phyloP scores from a whole-genome alignment of 1,140 invertebrate genomes.

The Megalopta genalis region DNA sequence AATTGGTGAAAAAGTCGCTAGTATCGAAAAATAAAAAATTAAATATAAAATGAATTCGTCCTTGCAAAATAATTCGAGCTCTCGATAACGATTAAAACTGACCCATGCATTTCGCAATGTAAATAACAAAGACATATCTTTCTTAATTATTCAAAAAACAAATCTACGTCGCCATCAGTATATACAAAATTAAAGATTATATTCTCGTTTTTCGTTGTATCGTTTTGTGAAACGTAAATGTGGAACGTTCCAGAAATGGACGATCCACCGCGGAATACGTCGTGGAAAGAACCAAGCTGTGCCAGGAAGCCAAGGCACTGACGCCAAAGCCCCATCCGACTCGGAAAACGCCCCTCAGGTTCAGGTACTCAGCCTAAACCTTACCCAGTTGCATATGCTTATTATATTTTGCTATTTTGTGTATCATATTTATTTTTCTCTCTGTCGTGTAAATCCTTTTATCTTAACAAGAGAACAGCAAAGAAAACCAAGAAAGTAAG shows the following conservation, averaged over 20 bases:
- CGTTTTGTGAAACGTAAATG: slow-evolving; percentile 72
- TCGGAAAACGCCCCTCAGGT: slow-evolving; percentile 79
- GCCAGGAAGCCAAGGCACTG: slow-evolving; percentile 79
- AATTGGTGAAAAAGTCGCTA: slow-evolving; percentile 19
- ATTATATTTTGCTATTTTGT: slow-evolving; percentile 60
- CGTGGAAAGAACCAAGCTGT: slow-evolving; percentile 85
- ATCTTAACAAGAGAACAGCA: slow-evolving; percentile 12
- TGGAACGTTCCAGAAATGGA: slow-evolving; percentile 87
- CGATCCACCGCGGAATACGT: slow-evolving; percentile 87
- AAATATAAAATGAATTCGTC: slow-evolving; percentile 15
- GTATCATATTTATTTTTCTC: slow-evolving; percentile 48
- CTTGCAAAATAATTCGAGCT: not conserved
- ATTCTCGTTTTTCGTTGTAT: slow-evolving; percentile 46
- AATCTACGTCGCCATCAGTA: not conserved
- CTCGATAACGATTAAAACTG: slow-evolving; percentile 3
- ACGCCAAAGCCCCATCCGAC: slow-evolving; percentile 78
- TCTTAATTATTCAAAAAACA: slow-evolving; percentile 9
- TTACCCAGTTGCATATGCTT: slow-evolving; percentile 69
- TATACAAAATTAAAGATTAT: slow-evolving; percentile 25
- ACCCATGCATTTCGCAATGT: not conserved
- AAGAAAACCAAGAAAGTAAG: slow-evolving; percentile 6
- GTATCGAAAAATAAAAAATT: not conserved
- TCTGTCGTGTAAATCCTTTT: slow-evolving; percentile 30
- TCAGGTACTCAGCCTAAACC: slow-evolving; percentile 78
- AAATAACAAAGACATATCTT: not conserved